phyloP scores from a whole-genome alignment of 2,888 invertebrate genomes.

The Thymelicus sylvestris region DNA sequence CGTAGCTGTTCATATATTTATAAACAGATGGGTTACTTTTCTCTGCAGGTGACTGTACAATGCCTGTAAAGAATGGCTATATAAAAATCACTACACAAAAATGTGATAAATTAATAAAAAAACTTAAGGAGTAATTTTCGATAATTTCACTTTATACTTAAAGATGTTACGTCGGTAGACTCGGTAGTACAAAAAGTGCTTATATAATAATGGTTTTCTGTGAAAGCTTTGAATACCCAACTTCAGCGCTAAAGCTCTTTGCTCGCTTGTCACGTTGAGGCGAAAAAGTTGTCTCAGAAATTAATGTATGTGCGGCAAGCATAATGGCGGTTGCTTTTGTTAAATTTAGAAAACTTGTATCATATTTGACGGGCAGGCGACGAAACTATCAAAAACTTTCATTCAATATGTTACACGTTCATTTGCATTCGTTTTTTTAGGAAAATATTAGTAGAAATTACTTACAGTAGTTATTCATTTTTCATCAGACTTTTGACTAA shows the following conservation, averaged over 20 bases:
- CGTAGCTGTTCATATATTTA: no score
- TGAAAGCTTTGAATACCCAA: slow-evolving; percentile 32
- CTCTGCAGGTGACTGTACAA: no score
- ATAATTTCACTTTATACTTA: background rate
- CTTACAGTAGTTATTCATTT: no score
- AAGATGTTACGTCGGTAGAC: background rate
- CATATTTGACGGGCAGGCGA: background rate
- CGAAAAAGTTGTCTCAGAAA: slow-evolving; percentile 45
- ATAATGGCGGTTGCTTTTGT: slow-evolving; percentile 42
- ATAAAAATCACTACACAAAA: background rate
- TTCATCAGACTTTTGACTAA: no score
- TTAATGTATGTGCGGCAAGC: slow-evolving; percentile 48
- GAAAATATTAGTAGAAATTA: no score
- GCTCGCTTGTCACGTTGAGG: slow-evolving; percentile 42
- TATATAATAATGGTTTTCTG: slow-evolving; percentile 19
- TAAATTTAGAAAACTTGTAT: slow-evolving; percentile 21
- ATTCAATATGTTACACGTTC: no score
- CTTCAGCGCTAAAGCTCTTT: slow-evolving; percentile 39
- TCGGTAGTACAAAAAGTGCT: slow-evolving; percentile 24
- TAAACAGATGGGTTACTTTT: no score
- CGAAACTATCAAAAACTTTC: background rate
- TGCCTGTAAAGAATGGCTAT: background rate
- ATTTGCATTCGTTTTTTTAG: no score
- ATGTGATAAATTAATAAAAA: background rate
- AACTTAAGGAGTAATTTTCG: background rate